Base-by-base conservation (phyloP, 2,888 invertebrate species). In the Brachypalpus laphriformis region DNA sequence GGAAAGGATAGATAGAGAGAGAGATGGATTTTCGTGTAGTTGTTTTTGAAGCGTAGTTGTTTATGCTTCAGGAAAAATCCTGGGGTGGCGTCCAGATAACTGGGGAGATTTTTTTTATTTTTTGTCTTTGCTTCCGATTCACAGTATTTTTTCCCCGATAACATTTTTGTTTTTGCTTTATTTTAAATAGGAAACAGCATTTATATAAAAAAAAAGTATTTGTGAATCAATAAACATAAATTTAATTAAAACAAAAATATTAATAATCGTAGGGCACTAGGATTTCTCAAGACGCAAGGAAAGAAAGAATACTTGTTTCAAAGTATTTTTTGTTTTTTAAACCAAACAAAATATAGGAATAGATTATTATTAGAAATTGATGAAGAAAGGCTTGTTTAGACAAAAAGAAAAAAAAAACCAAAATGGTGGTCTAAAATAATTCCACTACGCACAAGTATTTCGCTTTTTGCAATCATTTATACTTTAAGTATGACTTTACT, bases 381-480 rank as follows among this genome's bases (percentile, higher is more conserved):
- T 47, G 28, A n/a, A n/a, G n/a, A 57, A 34, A 65, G 22, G 65
- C 65, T 75, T 75, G 56, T 47, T 31, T 65, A 56, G 18, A 42
- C 7, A n/a, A 18, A 49, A 28, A 25, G 40, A 51, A 25, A 16
- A 63, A 14, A 61, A 18, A 49, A 16, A 37, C 45, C 6, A 18
- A 6, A 31, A 45, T 20, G 34, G 45, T 72, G 74, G 45, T 63
- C n/a, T 16, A 34, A 22, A 54, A 45, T 16, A 45, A 45, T 9
- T 45, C 20, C 40, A 68, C 59, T n/a, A 25, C 42, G 57, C 66
- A 75, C 75, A 75, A 66, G 20, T 59, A 49, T 59, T 66, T 59
- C 20, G 66, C 66, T 76, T 68, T 66, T 66, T 57, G 56, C 65
- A 75, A 66, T 57, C 47, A 49, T 59, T 57, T 37, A n/a, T n/a